Evolutionary conservation across 2,888 invertebrate species (phyloP), one percentile per base, ranked within the genome.

Genomic region (Papilio elwesi): DNA sequence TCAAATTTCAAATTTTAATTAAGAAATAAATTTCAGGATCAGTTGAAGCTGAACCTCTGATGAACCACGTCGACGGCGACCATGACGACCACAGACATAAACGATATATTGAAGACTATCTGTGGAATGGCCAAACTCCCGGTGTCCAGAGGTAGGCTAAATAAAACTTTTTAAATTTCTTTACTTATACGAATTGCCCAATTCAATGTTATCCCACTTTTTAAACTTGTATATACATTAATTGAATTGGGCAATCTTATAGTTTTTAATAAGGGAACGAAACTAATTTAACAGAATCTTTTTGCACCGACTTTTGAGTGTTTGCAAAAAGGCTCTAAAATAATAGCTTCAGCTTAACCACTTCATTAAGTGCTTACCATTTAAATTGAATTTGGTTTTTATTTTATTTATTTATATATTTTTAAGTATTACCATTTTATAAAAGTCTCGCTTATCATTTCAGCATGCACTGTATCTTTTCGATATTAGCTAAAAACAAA

Each of bases 41-140:
- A 78, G 95, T 95, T 80, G 97, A 97, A 92, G 94, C 96, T 82
- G 97, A 97, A 88, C 97, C 97, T 15, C 94, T 97, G 79, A 96
- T 96, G 90, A 95, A 95, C 87, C 95, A 95, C 87, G 92, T 94
- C 76, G 95, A 95, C 76, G 91, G 90, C 47, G 95, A 95, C 78
- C 92, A 91, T 76, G 90, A 93, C 47, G 91, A 92, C 52, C 75
- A 74, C 10, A 83, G 82, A 49, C 88, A 83, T 70, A 94, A 94
- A 79, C 87, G 90, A 73, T 94, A 93, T 85, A 93, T 92, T 77
- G 94, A 94, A 77, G 94, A 94, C 76, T 94, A 93, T 76, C 86
- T 92, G 53, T 92, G 92, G 91, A 93, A 93, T 65, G 94, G 93
- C 8, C 93, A 93, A 83, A 93, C 93, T 74, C 92, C 92, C 8